Evolutionary conservation across 2,888 invertebrate species (phyloP), one percentile per base, ranked within the genome.

Genomic region (Leucoma salicis): DNA sequence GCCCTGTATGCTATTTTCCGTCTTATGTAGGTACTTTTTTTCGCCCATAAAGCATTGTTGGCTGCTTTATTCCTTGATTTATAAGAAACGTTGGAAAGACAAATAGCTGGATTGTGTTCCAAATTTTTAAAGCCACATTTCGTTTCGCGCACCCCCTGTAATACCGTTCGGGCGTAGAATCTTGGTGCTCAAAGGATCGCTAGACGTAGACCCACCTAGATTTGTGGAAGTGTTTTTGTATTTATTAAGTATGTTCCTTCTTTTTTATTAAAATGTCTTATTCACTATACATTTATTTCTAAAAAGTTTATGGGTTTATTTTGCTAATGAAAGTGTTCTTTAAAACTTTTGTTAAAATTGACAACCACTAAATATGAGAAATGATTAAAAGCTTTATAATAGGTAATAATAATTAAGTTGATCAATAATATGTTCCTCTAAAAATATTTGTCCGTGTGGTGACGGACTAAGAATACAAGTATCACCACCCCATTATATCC

Each of bases 71-170:
- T 88, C 90, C 89, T 89, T 90, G 92, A 93, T 93, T 93, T 93
- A 93, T 92, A 92, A 90, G 91, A 92, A 90, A 92, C 92, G 92
- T 92, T 91, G 88, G 90, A 90, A 93, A 93, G 93, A 93, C 93
- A 93, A 93, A 93, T 92, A 93, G 93, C 90, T 87, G 92, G 93
- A 93, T 93, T 93, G 93, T 92, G 93, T 93, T 91, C 93, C 92
- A 93, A 93, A 93, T 93, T 93, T 93, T 93, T 93, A 93, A 93
- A 92, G 92, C 92, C 92, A 91, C 92, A 93, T 93, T 93, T 93
- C 91, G 90, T 93, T 92, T 92, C 89, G 81, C 86, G 80, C 82
- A 74, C 84, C 84, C 84, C 79, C 78, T 54, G 50, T 67, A 74
- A 70, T 78, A 79, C 76, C 74, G 76, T 77, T 63, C 60, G 74